These are phyloP conservation scores for Eupithecia inturbata DNA, from an alignment of 2,888 invertebrate species.

Conservation along the genomic window DNA sequence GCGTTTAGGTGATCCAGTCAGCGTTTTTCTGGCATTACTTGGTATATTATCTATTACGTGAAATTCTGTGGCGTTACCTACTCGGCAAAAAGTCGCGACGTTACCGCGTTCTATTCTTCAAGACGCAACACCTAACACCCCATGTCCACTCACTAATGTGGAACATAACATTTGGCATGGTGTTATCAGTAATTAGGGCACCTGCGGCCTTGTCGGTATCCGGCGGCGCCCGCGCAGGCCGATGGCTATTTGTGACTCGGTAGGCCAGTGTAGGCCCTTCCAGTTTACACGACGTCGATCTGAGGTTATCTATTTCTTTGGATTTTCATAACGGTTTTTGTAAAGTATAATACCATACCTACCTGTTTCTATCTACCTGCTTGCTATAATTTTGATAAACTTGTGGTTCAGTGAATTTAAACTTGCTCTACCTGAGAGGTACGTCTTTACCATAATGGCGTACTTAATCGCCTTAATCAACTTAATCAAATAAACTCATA, in stretches of 20 bases:
- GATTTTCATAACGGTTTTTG: background rate
- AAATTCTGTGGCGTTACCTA: background rate
- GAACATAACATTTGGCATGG: conserved; percentile 36
- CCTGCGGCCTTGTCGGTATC: conserved; percentile 60
- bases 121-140: background rate
- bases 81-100: background rate
- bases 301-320: background rate
- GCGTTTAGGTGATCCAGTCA: background rate
- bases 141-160: background rate
- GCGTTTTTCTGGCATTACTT: background rate
- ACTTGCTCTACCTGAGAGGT: background rate
- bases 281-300: conserved; percentile 9
- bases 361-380: background rate
- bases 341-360: background rate
- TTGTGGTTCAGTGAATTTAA: background rate
- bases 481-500: no score
- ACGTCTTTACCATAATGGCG: background rate
- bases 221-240: conserved; percentile 42
- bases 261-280: conserved; percentile 45
- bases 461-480: no score
- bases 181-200: conserved; percentile 57
- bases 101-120: background rate
- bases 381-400: background rate
- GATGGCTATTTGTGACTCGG: conserved; percentile 53
- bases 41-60: background rate